Percentiles rank a stretch among this genome's conserved stretches.
These are phyloP conservation scores for Colletes latitarsis DNA, from an alignment of 1,140 invertebrate genomes.

Conservation along the genomic window DNA sequence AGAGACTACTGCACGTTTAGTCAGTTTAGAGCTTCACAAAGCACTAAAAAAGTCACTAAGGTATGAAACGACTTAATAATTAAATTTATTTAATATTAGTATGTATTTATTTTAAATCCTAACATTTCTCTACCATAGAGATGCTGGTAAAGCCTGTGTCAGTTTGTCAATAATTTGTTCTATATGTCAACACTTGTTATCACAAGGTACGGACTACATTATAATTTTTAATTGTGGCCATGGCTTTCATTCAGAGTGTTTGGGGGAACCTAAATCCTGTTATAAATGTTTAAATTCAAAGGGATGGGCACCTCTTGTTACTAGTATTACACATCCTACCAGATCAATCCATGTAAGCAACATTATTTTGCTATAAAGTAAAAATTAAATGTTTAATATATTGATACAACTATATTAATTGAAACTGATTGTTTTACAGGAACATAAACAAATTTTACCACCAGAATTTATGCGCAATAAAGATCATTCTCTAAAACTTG, in stretches of 20 bases:
- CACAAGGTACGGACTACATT: conserved; percentile 71
- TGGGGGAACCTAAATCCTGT: conserved; percentile 76
- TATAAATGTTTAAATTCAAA: conserved; percentile 78
- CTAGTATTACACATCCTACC: conserved; percentile 58
- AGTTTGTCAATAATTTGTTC: conserved; percentile 73
- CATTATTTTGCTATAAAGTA: conserved; percentile 15
- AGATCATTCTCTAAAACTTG: conserved; percentile 73
- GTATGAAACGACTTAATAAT: conserved; percentile 51
- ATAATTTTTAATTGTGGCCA: conserved; percentile 78
- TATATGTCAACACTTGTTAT: conserved; percentile 74
- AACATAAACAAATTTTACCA: conserved; percentile 72
- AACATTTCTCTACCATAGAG: conserved; percentile 61
- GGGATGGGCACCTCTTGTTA: conserved; percentile 74
- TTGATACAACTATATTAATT: conserved; percentile 5
- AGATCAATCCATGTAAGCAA: conserved; percentile 65
- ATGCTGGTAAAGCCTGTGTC: conserved; percentile 73
- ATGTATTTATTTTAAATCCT: conserved; percentile 13
- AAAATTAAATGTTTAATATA: not conserved
- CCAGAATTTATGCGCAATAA: conserved; percentile 75
- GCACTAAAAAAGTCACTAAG: conserved; percentile 74
- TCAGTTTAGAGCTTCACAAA: conserved; percentile 78
- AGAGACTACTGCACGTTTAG: conserved; percentile 77
- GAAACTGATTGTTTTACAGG: conserved; percentile 59
- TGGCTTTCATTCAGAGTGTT: conserved; percentile 76
- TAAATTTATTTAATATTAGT: not conserved